These are phyloP conservation scores for Drosophila melanica DNA, from an alignment of 1,140 invertebrate species.

Conservation along the genomic window DNA sequence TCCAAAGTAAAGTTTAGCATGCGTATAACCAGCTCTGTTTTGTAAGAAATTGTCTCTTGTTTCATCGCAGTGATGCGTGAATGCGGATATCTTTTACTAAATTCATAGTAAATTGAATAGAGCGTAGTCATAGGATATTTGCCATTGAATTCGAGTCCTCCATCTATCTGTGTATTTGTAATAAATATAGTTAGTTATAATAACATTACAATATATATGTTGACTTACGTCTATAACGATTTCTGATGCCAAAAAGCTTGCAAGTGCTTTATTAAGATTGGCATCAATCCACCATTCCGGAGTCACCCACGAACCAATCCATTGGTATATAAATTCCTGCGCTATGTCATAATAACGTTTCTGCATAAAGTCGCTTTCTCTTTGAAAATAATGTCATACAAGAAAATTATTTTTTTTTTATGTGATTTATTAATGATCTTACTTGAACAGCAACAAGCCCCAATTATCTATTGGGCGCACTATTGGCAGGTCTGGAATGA, in stretches of 20 bases:
- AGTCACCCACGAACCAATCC: constrained; percentile 90
- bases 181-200: background rate
- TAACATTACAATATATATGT: too few species aligned
- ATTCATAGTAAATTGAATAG: constrained; percentile 90
- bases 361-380: constrained; percentile 88
- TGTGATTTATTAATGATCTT: constrained; percentile 25
- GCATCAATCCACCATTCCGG: constrained; percentile 89
- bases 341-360: constrained; percentile 86
- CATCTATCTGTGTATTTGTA: constrained; percentile 85
- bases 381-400: constrained; percentile 64
- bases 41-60: constrained; percentile 88
- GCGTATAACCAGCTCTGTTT: constrained; percentile 94
- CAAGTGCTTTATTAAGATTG: constrained; percentile 89
- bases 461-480: constrained; percentile 89
- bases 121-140: constrained; percentile 91
- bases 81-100: constrained; percentile 89
- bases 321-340: constrained; percentile 89
- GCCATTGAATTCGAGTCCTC: constrained; percentile 88
- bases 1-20: constrained; percentile 96
- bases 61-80: constrained; percentile 89
- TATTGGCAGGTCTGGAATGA: constrained; percentile 91
- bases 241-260: constrained; percentile 89
- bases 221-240: constrained; percentile 86
- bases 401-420: background rate
- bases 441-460: constrained; percentile 92